Evolutionary conservation across 2,113 vertebrate species (phyloP).

Genomic region (Gasterosteus aculeatus): DNA sequence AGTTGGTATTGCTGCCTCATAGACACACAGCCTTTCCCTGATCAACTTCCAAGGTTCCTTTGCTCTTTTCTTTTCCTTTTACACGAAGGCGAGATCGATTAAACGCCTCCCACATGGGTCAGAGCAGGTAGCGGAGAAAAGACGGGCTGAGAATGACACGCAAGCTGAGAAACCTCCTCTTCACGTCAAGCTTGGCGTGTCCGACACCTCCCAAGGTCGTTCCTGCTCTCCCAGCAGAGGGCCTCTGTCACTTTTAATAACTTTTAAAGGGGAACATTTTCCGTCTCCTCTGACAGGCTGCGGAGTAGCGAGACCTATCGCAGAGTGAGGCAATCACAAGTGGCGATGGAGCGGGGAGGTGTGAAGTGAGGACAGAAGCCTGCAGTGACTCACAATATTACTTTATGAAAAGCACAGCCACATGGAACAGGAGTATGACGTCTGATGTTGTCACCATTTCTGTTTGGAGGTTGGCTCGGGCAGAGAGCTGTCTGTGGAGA

Average conservation of each 20-base stretch:
- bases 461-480: conserved; percentile 10
- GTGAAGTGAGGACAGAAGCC: conserved; percentile 54
- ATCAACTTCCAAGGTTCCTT: not conserved
- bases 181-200: conserved; percentile 25
- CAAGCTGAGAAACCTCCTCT: conserved; percentile 38
- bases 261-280: conserved; percentile 63
- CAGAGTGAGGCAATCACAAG: conserved; percentile 63
- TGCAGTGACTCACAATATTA: conserved; percentile 24
- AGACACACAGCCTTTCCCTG: not conserved
- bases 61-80: conserved; percentile 9
- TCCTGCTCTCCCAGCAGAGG: conserved; percentile 56
- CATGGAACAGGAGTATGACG: conserved; percentile 6
- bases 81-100: conserved; percentile 31
- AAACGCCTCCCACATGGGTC: conserved; percentile 53
- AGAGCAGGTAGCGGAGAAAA: conserved; percentile 33
- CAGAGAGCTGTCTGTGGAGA: not conserved
- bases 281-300: conserved; percentile 54
- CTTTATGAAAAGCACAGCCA: conserved; percentile 26
- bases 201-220: conserved; percentile 67
- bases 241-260: conserved; percentile 71
- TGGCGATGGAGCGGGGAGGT: conserved; percentile 53
- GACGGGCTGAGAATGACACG: conserved; percentile 24
- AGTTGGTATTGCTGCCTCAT: not conserved
- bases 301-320: conserved; percentile 46
- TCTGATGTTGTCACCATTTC: conserved; percentile 26